Base-by-base conservation (phyloP, 1,140 invertebrate species). In the Tetraneura akinire region DNA sequence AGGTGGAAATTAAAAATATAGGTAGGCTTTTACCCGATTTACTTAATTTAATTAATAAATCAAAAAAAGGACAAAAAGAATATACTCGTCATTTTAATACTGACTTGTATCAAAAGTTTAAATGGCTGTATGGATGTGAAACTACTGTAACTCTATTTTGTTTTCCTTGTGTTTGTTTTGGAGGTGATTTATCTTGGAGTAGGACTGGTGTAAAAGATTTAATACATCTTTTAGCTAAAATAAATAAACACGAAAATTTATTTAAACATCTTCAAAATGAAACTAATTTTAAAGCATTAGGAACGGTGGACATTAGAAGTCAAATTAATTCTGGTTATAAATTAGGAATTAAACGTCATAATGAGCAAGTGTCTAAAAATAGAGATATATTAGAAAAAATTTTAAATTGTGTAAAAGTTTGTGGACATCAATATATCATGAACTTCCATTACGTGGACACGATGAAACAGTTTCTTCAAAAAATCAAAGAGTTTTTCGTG, bases 381-480 rank as follows among this genome's bases (percentile, higher is more conserved):
- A 18, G 51, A 9, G 11, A 74, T 32, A 32, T 57, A 42, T 53
- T 53, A 32, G 71, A 53, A 53, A 55, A 49, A 23, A 49, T 49
- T 70, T 26, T 70, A 70, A 70, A 70, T 26, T 49, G 45, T 29
- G 42, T n/a, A n/a, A n/a, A n/a, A n/a, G n/a, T n/a, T n/a, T n/a
- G n/a, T 81, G 82, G 82, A 21, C 62, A 82, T n/a, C n/a, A n/a
- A n/a, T n/a, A n/a, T n/a, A n/a, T 37, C 83, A 85, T 80, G 83
- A 85, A 76, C 23, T 84, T 14, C 81, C 83, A 42, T 76, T 84
- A 53, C 76, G 80, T 80, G 81, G 82, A 55, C 83, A 84, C 62
- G 83, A 84, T 80, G 84, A 85, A 84, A 83, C 29, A 42, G 74
- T 83, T n/a, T n/a, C n/a, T n/a, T n/a, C n/a, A n/a, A n/a, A n/a